A percentile compares a stretch with the other conserved stretches of the same genome.
Conservation (phyloP, 2,797 vertebrate species). For the Apogon hyalosoma region DNA sequence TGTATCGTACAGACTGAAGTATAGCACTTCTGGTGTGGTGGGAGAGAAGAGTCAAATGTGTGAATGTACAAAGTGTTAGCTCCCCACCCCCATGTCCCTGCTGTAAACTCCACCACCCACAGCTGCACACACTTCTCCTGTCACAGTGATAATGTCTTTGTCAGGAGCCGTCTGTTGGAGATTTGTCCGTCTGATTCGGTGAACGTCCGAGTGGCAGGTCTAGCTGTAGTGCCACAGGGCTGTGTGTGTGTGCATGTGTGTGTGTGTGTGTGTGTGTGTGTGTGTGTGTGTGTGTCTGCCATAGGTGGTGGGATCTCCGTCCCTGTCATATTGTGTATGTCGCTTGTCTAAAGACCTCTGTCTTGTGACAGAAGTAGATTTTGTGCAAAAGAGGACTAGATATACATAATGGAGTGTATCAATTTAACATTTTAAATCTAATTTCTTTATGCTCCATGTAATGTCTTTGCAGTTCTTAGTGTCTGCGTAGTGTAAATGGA, state of each 20-base stretch:
- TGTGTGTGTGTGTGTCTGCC: conserved; percentile 66
- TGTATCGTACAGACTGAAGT: conserved; percentile 17
- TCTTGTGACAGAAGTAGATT: conserved; percentile 45
- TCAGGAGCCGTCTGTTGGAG: conserved; percentile 95
- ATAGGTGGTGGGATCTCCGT: conserved; percentile 90
- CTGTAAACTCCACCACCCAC: conserved; percentile 74
- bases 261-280: conserved; percentile 43
- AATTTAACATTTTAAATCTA: no score
- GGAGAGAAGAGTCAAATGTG: conserved; percentile 59
- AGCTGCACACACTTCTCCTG: conserved; percentile 82
- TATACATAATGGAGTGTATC: conserved; percentile 2
- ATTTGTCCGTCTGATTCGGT: conserved; percentile 89
- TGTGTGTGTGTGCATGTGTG: conserved; percentile 51
- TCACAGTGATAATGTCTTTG: conserved; percentile 92
- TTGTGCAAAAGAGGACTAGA: conserved; percentile 36
- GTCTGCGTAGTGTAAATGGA: no score
- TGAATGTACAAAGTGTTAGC: conserved; percentile 59
- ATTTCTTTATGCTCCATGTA: no score
- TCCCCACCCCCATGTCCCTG: conserved; percentile 37
- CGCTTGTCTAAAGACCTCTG: conserved; percentile 51
- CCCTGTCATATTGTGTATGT: conserved; percentile 87
- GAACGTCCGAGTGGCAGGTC: conserved; percentile 89
- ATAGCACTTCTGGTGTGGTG: conserved; percentile 44
- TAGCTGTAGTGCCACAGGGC: conserved; percentile 82
- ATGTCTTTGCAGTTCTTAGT: no score